Conservation (phyloP, 1,140 invertebrate species). For the Diorhabda sublineata region DNA sequence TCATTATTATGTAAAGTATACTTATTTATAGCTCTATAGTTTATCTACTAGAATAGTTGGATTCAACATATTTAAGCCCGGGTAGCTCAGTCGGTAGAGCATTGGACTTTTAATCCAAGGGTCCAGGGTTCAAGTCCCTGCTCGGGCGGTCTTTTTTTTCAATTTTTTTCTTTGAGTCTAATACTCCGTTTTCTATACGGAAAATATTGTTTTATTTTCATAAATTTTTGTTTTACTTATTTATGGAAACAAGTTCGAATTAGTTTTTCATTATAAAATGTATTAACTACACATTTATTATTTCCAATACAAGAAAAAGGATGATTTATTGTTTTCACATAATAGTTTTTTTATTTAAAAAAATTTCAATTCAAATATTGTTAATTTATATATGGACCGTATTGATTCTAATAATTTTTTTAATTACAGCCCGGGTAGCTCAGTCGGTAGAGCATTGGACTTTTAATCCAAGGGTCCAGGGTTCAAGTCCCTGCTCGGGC, state of each 20-base stretch:
- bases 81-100: slow-evolving; percentile 74
- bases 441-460: slow-evolving; percentile 74
- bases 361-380: too few relatives aligned
- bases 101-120: slow-evolving; percentile 74
- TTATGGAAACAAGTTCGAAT: too few relatives aligned
- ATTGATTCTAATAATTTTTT: too few relatives aligned
- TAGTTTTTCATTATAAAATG: too few relatives aligned
- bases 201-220: too few relatives aligned
- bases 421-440: slow-evolving; percentile 61
- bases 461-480: slow-evolving; percentile 74
- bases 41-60: too few relatives aligned
- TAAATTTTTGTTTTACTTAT: too few relatives aligned
- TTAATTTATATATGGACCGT: too few relatives aligned
- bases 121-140: slow-evolving; percentile 74
- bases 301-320: neutral
- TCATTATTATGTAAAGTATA: too few relatives aligned
- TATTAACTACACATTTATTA: neutral
- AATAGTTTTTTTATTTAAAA: slow-evolving; percentile 1
- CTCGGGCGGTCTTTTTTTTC: slow-evolving; percentile 47
- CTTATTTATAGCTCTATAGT: too few relatives aligned
- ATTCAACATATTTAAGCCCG: slow-evolving; percentile 48
- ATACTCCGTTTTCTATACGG: too few relatives aligned
- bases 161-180: too few relatives aligned
- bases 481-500: slow-evolving; percentile 71
- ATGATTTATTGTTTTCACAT: neutral